Percentiles rank a stretch among this genome's conserved stretches.
These are phyloP conservation scores for Hozukius guyotensis DNA, from an alignment of 2,797 vertebrate genomes.

Conservation along the genomic window DNA sequence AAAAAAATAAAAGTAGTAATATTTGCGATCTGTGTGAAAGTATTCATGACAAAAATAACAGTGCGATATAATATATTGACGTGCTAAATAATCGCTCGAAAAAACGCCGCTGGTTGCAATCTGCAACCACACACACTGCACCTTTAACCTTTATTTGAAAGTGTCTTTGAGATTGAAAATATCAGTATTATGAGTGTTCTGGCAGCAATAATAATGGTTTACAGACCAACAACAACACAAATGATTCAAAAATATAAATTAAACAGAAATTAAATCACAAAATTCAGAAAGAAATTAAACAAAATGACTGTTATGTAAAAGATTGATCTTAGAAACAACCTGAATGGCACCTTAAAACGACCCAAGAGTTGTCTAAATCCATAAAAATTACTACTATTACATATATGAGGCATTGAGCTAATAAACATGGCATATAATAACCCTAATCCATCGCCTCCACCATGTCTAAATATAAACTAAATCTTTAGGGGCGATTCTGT, in stretches of 20 bases:
- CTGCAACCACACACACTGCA: no score
- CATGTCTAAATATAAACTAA: constrained; percentile 36
- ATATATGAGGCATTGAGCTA: neutral
- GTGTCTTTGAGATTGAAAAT: neutral
- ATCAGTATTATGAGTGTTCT: neutral
- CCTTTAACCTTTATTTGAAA: neutral
- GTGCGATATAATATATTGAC: no score
- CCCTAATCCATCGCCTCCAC: constrained; percentile 39
- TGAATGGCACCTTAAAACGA: neutral
- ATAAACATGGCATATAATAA: constrained; percentile 36
- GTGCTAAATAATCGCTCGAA: no score
- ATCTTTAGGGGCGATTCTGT: constrained; percentile 14
- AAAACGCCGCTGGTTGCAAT: no score
- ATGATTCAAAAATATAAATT: neutral
- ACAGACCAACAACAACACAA: neutral
- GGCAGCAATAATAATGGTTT: neutral
- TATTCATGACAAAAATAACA: no score
- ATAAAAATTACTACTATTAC: neutral
- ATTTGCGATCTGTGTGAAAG: no score
- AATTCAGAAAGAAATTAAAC: neutral
- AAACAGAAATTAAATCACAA: neutral
- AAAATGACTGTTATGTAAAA: neutral
- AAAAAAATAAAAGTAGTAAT: no score
- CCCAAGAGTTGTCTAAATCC: neutral
- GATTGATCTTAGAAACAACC: neutral